Percentiles rank a stretch among this genome's conserved stretches.
These are phyloP conservation scores for Mus spretus DNA, from an alignment of 2,797 vertebrate genomes.

Conservation along the genomic window DNA sequence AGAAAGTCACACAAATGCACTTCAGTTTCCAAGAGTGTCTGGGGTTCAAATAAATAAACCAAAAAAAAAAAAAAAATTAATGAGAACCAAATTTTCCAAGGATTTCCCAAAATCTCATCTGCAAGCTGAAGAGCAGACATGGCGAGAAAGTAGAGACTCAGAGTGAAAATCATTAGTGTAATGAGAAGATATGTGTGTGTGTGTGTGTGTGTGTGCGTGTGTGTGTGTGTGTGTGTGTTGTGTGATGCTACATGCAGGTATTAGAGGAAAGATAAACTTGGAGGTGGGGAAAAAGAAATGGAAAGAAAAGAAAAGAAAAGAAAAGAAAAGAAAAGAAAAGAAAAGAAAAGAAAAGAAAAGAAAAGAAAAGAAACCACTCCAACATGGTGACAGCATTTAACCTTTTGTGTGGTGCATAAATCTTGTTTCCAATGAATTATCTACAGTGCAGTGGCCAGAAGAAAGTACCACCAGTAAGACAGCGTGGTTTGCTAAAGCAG, in stretches of 20 bases:
- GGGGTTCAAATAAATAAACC: conserved; percentile 86
- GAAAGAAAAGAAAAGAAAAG: conserved; percentile 30
- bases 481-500: conserved; percentile 88
- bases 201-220: conserved; percentile 70
- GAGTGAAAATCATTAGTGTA: conserved; percentile 79
- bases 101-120: conserved; percentile 79
- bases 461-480: conserved; percentile 85
- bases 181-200: conserved; percentile 80
- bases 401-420: conserved; percentile 78
- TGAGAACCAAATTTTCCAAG: conserved; percentile 81
- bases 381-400: conserved; percentile 83
- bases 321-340: conserved; percentile 33
- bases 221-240: conserved; percentile 46
- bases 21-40: conserved; percentile 82
- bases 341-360: conserved; percentile 30
- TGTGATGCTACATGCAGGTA: conserved; percentile 88
- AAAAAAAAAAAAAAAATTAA: conserved; percentile 74
- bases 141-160: conserved; percentile 85
- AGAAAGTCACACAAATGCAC: conserved; percentile 87
- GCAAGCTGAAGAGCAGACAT: conserved; percentile 81
- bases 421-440: conserved; percentile 84
- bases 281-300: conserved; percentile 58
- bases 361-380: conserved; percentile 55
- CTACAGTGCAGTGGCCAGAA: conserved; percentile 89
- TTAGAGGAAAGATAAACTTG: conserved; percentile 84